Conservation (phyloP, 2,888 invertebrate genomes). For the Campaea margaritaria region DNA sequence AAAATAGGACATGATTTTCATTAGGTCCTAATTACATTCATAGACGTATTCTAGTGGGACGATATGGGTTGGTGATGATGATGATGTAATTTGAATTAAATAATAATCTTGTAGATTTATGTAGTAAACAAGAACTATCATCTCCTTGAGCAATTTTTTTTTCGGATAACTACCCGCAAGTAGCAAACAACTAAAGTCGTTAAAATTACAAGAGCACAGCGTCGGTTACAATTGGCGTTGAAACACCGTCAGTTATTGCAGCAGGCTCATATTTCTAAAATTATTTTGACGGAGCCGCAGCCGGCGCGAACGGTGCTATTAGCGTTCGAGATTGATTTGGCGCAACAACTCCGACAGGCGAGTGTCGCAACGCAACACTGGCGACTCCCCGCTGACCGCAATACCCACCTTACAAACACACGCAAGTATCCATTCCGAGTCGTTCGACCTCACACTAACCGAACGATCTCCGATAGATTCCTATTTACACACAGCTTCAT, state of each 20-base stretch:
- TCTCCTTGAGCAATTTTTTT: background rate
- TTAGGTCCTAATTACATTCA: no score
- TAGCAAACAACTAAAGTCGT: conserved; percentile 25
- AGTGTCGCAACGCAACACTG: conserved; percentile 64
- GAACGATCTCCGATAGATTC: conserved; percentile 47
- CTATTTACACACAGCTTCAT: conserved; percentile 43
- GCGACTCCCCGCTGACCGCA: conserved; percentile 67
- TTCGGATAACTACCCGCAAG: background rate
- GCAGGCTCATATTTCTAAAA: conserved; percentile 52
- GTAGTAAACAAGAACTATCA: no score
- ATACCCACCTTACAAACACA: conserved; percentile 58
- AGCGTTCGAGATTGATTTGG: conserved; percentile 73
- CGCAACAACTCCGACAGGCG: conserved; percentile 65
- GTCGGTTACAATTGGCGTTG: conserved; percentile 36
- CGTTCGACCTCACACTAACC: conserved; percentile 52
- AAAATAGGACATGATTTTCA: no score
- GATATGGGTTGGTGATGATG: no score
- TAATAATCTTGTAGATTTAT: no score
- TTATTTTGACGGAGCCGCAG: conserved; percentile 54
- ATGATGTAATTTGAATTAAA: no score
- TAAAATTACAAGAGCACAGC: conserved; percentile 35
- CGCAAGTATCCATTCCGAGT: conserved; percentile 52
- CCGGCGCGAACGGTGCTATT: conserved; percentile 64
- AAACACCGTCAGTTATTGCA: conserved; percentile 47
- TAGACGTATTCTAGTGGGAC: no score